Percentiles rank a stretch among this genome's conserved stretches.
These are phyloP conservation scores for Copsychus sechellarum DNA, from an alignment of 2,113 vertebrate species.

Conservation along the genomic window DNA sequence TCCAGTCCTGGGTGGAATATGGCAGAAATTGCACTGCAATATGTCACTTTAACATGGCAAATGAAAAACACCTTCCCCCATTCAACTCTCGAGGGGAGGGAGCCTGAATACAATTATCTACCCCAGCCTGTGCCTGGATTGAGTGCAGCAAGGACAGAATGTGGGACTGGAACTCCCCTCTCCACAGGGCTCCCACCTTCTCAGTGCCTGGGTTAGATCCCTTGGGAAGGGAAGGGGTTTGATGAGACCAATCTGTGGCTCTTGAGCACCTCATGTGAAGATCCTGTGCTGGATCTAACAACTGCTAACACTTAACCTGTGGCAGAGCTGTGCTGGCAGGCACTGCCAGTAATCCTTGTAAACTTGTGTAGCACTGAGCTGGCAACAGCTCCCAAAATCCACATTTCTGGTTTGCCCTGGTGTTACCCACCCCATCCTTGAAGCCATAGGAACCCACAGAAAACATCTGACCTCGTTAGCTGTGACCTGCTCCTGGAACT, in stretches of 20 bases:
- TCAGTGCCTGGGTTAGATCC: neutral
- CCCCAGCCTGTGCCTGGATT: neutral
- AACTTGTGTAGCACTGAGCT: neutral
- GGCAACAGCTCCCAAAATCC: neutral
- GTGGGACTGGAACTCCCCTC: neutral
- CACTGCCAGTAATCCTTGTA: neutral
- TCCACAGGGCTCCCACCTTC: neutral
- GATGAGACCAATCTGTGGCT: neutral
- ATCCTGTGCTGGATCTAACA: neutral
- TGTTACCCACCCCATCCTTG: neutral
- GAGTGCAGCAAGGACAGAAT: neutral
- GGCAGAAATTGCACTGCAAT: constrained; percentile 14
- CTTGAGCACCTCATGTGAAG: neutral
- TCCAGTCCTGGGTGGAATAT: constrained; percentile 40
- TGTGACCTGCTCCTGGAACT: neutral
- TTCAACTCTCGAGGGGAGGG: neutral
- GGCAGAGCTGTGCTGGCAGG: neutral
- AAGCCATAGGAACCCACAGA: neutral
- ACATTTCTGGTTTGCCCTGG: neutral
- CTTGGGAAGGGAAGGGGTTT: neutral
- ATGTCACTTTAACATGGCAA: constrained; percentile 22
- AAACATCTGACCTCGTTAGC: neutral
- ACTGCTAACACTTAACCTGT: neutral
- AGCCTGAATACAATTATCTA: neutral
- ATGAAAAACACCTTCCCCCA: constrained; percentile 29